Conservation (phyloP, 2,888 invertebrate species). For the Epiblema foenella region DNA sequence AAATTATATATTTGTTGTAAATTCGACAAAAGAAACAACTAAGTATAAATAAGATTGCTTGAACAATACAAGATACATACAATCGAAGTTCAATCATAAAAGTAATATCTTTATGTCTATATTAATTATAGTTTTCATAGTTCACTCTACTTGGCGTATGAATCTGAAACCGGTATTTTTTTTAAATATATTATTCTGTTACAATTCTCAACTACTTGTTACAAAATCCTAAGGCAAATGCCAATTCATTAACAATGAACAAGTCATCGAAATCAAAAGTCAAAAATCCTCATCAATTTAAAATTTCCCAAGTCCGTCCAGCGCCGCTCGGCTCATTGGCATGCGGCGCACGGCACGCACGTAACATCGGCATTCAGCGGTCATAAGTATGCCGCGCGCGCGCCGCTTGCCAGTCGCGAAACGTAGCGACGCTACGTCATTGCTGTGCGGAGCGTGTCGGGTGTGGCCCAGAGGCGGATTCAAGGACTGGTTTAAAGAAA, state of each 20-base stretch:
- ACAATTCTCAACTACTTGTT: no score
- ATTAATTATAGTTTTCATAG: no score
- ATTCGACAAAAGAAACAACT: no score
- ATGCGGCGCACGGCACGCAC: conserved; percentile 54
- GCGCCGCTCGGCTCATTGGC: conserved; percentile 19
- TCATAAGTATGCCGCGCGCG: conserved; percentile 63
- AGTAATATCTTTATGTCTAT: no score
- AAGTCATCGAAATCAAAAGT: conserved; percentile 32
- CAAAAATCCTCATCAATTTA: conserved; percentile 20
- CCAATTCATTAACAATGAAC: background rate
- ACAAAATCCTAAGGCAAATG: no score
- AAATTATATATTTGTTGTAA: no score
- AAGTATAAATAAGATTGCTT: no score
- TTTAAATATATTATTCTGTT: no score
- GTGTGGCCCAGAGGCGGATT: conserved; percentile 64
- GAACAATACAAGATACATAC: no score
- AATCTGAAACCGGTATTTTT: no score
- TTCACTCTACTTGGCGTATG: no score
- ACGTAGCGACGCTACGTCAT: conserved; percentile 79
- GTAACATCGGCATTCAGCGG: conserved; percentile 58
- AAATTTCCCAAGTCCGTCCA: conserved; percentile 23
- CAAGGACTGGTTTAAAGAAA: background rate
- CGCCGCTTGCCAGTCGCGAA: conserved; percentile 64
- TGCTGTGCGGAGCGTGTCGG: conserved; percentile 67
- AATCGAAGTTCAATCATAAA: no score